Evolutionary conservation across 2,113 vertebrate genomes (phyloP).

Genomic region (Thamnaconus septentrionalis): DNA sequence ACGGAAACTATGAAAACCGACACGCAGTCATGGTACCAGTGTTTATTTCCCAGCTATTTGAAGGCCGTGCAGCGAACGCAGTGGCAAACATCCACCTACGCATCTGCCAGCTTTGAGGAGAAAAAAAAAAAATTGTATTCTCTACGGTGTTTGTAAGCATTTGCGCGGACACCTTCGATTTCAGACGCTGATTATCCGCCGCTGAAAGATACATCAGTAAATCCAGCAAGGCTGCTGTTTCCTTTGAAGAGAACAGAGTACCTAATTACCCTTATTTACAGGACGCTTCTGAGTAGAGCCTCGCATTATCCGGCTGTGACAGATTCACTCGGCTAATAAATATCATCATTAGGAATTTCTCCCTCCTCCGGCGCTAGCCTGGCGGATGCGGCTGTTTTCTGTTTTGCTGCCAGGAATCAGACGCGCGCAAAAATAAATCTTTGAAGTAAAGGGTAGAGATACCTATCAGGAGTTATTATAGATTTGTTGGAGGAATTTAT

Average conservation of each 20-base stretch:
- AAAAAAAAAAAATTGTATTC: neutral
- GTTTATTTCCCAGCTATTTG: neutral
- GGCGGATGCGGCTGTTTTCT: slow-evolving; percentile 48
- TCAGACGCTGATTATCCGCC: slow-evolving; percentile 41
- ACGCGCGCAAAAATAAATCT: slow-evolving; percentile 54
- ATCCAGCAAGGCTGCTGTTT: slow-evolving; percentile 54
- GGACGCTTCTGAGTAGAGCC: slow-evolving; percentile 53
- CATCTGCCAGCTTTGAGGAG: slow-evolving; percentile 18
- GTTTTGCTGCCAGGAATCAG: slow-evolving; percentile 59
- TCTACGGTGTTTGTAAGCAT: slow-evolving; percentile 36
- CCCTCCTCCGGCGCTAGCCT: slow-evolving; percentile 46
- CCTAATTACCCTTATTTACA: slow-evolving; percentile 70
- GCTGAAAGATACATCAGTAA: slow-evolving; percentile 48
- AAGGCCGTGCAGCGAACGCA: neutral
- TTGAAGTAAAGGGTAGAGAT: slow-evolving; percentile 72
- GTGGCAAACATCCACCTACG: slow-evolving; percentile 8
- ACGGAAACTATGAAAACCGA: neutral
- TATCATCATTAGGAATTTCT: slow-evolving; percentile 57
- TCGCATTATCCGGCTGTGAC: slow-evolving; percentile 47
- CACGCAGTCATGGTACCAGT: neutral
- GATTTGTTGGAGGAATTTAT: slow-evolving; percentile 66
- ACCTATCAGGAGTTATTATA: slow-evolving; percentile 65
- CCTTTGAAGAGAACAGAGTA: slow-evolving; percentile 65
- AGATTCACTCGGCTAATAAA: slow-evolving; percentile 57
- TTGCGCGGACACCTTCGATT: slow-evolving; percentile 24